Conservation (phyloP, 2,797 vertebrate genomes). For the Ctenochaetus hawaiiensis region DNA sequence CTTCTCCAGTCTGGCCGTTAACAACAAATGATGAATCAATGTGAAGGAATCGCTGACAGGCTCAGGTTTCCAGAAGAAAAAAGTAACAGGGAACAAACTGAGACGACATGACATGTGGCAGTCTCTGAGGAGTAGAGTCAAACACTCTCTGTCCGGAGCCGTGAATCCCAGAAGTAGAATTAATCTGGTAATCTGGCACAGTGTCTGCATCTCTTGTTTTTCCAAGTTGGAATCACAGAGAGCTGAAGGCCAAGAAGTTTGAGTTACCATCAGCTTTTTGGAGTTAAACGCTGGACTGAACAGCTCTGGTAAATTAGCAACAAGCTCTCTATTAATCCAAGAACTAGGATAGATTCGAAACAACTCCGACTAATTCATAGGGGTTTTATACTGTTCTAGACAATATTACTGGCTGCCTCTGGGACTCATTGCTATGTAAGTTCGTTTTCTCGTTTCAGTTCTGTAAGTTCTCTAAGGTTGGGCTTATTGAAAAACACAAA, state of each 20-base stretch:
- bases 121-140: constrained; percentile 42
- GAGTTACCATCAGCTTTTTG: constrained; percentile 16
- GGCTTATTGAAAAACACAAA: constrained; percentile 73
- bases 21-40: constrained; percentile 33
- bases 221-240: background rate
- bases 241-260: constrained; percentile 4
- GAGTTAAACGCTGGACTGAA: constrained; percentile 26
- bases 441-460: constrained; percentile 57
- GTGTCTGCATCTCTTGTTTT: constrained; percentile 9
- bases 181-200: constrained; percentile 5
- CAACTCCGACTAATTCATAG: constrained; percentile 19
- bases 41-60: constrained; percentile 22
- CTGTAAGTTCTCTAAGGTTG: constrained; percentile 33
- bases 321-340: constrained; percentile 21
- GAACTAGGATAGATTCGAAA: constrained; percentile 15
- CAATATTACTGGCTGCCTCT: constrained; percentile 26
- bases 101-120: constrained; percentile 2
- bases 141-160: constrained; percentile 26
- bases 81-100: constrained; percentile 11
- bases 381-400: constrained; percentile 28
- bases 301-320: constrained; percentile 35
- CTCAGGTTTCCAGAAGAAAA: constrained; percentile 12
- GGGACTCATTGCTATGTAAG: constrained; percentile 49
- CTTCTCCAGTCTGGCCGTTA: constrained; percentile 47
- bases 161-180: constrained; percentile 21